Conservation (phyloP, 1,140 invertebrate species). For the Anastatus disparis region DNA sequence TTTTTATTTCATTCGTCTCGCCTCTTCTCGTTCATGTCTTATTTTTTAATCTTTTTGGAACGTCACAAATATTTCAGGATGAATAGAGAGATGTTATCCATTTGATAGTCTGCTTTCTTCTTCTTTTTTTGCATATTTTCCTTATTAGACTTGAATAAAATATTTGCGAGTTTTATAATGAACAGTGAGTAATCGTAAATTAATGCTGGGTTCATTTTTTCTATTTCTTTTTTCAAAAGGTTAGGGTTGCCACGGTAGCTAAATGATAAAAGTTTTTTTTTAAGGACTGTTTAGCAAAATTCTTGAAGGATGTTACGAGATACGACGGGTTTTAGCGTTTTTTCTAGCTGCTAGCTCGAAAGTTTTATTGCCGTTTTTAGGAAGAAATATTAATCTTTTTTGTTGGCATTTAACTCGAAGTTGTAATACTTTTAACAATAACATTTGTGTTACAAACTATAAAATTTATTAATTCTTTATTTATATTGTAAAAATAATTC, state of each 20-base stretch:
- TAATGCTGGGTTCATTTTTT: background rate
- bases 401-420: too few species aligned
- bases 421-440: too few species aligned
- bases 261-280: constrained; percentile 19
- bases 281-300: background rate
- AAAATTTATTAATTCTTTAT: too few species aligned
- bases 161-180: constrained; percentile 1
- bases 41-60: too few species aligned
- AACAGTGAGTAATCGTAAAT: constrained; percentile 17
- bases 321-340: background rate
- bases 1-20: background rate
- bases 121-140: background rate
- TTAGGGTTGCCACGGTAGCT: background rate
- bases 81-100: constrained; percentile 7
- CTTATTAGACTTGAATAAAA: background rate
- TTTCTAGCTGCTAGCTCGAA: background rate
- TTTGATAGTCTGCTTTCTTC: background rate
- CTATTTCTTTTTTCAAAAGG: background rate
- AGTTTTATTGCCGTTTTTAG: background rate
- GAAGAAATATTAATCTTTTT: background rate
- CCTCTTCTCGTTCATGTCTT: too few species aligned
- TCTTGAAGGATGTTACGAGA: background rate
- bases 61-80: constrained; percentile 9
- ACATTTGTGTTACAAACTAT: too few species aligned
- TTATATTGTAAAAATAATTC: too few species aligned